A percentile compares a stretch with the other conserved stretches of the same genome.
These are phyloP conservation scores for Sciurus vulgaris DNA, from an alignment of 2,797 vertebrate genomes.

Conservation along the genomic window DNA sequence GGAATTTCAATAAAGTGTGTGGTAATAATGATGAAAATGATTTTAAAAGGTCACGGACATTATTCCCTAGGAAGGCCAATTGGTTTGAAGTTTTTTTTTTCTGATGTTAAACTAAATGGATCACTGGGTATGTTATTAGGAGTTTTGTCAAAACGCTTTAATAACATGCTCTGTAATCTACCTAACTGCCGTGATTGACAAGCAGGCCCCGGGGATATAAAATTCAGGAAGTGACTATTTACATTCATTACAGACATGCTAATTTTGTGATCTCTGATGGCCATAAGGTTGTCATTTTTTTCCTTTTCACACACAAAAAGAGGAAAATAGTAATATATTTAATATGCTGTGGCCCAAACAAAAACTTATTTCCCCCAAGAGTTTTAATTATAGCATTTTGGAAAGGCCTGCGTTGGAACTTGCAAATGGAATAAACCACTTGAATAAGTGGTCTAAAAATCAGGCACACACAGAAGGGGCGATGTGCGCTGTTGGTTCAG, in stretches of 20 bases:
- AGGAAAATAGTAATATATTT: slow-evolving; percentile 77
- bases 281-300: slow-evolving; percentile 73
- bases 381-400: slow-evolving; percentile 72
- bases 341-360: slow-evolving; percentile 83
- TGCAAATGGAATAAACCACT: slow-evolving; percentile 81
- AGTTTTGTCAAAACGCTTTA: slow-evolving; percentile 66
- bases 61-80: slow-evolving; percentile 47
- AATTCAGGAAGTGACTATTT: slow-evolving; percentile 77
- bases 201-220: slow-evolving; percentile 48
- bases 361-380: slow-evolving; percentile 70
- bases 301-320: slow-evolving; percentile 64
- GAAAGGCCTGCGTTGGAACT: slow-evolving; percentile 79
- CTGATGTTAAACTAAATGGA: slow-evolving; percentile 73
- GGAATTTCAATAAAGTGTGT: slow-evolving; percentile 48
- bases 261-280: slow-evolving; percentile 72
- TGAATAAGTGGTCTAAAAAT: slow-evolving; percentile 78
- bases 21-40: slow-evolving; percentile 48
- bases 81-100: slow-evolving; percentile 59
- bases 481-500: slow-evolving; percentile 60
- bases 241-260: slow-evolving; percentile 70
- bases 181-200: slow-evolving; percentile 75
- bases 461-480: slow-evolving; percentile 78
- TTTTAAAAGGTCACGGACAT: slow-evolving; percentile 58
- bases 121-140: slow-evolving; percentile 70
- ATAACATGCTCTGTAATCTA: slow-evolving; percentile 71